Conservation (phyloP, 2,797 vertebrate genomes). For the Rhinatrema bivittatum region DNA sequence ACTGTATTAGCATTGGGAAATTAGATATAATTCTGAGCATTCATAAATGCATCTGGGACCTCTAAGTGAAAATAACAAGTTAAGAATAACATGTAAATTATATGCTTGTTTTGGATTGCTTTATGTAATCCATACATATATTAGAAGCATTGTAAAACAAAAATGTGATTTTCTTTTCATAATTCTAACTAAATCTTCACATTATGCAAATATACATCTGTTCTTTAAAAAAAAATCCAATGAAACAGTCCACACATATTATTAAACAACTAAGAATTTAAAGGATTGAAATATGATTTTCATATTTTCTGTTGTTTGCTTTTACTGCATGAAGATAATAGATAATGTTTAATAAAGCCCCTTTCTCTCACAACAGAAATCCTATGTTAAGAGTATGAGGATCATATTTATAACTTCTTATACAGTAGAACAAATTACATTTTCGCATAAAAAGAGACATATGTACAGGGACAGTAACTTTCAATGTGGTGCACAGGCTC, state of each 20-base stretch:
- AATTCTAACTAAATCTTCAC: conserved; percentile 43
- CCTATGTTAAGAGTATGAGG: too few species aligned
- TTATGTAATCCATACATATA: conserved; percentile 41
- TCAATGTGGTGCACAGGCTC: too few species aligned
- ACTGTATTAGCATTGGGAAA: conserved; percentile 32
- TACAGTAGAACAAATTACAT: too few species aligned
- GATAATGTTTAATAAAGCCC: too few species aligned
- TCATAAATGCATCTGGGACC: conserved; percentile 23
- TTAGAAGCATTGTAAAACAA: conserved; percentile 39
- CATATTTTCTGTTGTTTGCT: conserved; percentile 34
- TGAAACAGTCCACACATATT: conserved; percentile 33
- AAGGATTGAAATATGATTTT: conserved; percentile 31
- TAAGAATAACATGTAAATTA: conserved; percentile 40
- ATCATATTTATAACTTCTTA: too few species aligned
- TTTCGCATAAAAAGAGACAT: too few species aligned
- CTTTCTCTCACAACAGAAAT: too few species aligned
- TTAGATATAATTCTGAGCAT: conserved; percentile 26
- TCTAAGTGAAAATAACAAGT: conserved; percentile 24
- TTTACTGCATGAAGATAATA: conserved; percentile 15
- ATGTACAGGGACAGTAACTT: too few species aligned
- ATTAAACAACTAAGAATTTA: conserved; percentile 31
- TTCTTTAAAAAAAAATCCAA: conserved; percentile 40
- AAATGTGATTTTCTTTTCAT: conserved; percentile 45
- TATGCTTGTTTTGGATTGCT: conserved; percentile 31
- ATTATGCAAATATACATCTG: conserved; percentile 58